phyloP scores from a whole-genome alignment of 2,113 vertebrate genomes.

The Mustela nigripes region DNA sequence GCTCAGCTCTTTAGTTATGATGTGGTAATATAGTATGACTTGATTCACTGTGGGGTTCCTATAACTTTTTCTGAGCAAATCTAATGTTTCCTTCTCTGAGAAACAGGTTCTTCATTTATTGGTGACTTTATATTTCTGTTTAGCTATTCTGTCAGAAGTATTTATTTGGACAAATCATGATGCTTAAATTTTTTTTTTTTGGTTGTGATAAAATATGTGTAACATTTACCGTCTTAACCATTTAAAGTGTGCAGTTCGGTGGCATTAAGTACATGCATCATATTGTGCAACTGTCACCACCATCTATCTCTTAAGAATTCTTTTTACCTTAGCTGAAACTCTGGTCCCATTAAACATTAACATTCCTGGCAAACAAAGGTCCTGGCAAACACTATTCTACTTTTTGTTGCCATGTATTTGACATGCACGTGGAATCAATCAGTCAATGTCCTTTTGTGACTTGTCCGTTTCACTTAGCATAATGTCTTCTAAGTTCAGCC shows the following conservation, averaged over 20 bases:
- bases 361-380: not conserved
- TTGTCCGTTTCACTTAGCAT: not conserved
- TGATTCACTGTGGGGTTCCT: not conserved
- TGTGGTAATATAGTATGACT: not conserved
- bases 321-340: not conserved
- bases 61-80: not conserved
- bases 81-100: not conserved
- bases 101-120: not conserved
- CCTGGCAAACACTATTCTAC: not conserved
- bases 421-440: not conserved
- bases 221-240: not conserved
- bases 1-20: not conserved
- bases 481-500: not conserved
- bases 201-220: not conserved
- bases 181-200: not conserved
- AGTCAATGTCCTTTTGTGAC: not conserved
- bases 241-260: not conserved
- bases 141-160: not conserved
- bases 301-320: not conserved
- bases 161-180: slow-evolving; percentile 44
- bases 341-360: not conserved
- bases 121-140: slow-evolving; percentile 48
- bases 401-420: not conserved
- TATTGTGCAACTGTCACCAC: not conserved
- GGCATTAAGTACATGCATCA: not conserved